Percentiles rank a stretch among this genome's conserved stretches.
These are phyloP conservation scores for Epinephelus coioides DNA, from an alignment of 2,797 vertebrate species.

Conservation along the genomic window DNA sequence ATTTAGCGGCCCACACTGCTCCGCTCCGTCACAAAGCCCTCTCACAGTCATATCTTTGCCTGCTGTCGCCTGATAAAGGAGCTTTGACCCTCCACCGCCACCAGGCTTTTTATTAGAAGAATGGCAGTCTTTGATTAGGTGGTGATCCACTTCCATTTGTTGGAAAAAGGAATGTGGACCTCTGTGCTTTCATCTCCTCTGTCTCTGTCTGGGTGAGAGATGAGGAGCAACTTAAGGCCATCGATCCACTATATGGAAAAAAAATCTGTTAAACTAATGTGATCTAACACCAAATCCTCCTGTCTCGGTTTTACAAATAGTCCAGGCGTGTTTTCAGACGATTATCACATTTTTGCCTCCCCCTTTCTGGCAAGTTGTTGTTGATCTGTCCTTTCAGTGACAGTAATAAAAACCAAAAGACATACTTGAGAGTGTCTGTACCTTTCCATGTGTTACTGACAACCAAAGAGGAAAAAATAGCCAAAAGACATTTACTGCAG, in stretches of 20 bases:
- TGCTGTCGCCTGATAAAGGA: conserved; percentile 73
- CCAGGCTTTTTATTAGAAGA: conserved; percentile 79
- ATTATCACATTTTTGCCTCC: not conserved
- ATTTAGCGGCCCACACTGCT: conserved; percentile 72
- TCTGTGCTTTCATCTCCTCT: conserved; percentile 40
- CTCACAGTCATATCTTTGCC: conserved; percentile 72
- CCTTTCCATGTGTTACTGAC: conserved; percentile 1
- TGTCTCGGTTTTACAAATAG: not conserved
- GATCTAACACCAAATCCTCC: not conserved
- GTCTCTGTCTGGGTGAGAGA: conserved; percentile 34
- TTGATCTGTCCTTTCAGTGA: conserved; percentile 3
- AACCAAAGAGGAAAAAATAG: not conserved
- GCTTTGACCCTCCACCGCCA: conserved; percentile 72
- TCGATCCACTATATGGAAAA: conserved; percentile 28
- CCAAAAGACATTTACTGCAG: conserved; percentile 15
- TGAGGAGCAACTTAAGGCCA: conserved; percentile 27
- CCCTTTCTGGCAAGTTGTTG: not conserved
- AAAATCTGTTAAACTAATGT: conserved; percentile 13
- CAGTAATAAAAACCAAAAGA: conserved; percentile 16
- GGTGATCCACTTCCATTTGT: conserved; percentile 70
- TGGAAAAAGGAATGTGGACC: conserved; percentile 52
- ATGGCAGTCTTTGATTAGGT: conserved; percentile 81
- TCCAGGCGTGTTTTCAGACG: not conserved
- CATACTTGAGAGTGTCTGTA: not conserved
- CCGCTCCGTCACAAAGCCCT: conserved; percentile 73